phyloP scores from a whole-genome alignment of 1,140 invertebrate species.

The Drosophila murphyi region DNA sequence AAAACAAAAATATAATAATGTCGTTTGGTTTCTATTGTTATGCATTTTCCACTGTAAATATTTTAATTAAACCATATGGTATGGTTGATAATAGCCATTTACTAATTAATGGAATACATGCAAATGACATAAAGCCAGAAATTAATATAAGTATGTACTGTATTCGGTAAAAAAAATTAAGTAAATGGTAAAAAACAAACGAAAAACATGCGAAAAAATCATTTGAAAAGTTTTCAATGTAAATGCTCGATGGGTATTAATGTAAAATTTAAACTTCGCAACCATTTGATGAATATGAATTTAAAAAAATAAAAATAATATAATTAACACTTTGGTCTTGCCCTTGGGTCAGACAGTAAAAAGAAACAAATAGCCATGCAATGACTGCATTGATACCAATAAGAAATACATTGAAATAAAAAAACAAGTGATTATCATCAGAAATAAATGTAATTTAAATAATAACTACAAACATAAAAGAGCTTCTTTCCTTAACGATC shows the following conservation, averaged over 20 bases:
- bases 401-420: constrained; percentile 67
- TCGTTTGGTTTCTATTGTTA: constrained; percentile 69
- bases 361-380: constrained; percentile 46
- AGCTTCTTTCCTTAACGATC: constrained; percentile 4
- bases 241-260: constrained; percentile 64
- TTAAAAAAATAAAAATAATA: constrained; percentile 51
- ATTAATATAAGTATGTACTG: constrained; percentile 61
- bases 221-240: constrained; percentile 71
- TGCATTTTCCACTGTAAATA: constrained; percentile 77
- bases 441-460: constrained; percentile 83
- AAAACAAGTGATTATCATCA: constrained; percentile 79
- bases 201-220: constrained; percentile 36
- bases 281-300: constrained; percentile 79
- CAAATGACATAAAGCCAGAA: constrained; percentile 39
- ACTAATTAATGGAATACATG: constrained; percentile 63
- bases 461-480: constrained; percentile 47
- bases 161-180: constrained; percentile 34
- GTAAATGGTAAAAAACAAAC: constrained; percentile 14
- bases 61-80: constrained; percentile 69
- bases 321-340: constrained; percentile 41
- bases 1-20: constrained; percentile 13
- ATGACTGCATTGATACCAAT: constrained; percentile 49
- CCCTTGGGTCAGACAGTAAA: constrained; percentile 15
- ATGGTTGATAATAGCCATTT: constrained; percentile 54
- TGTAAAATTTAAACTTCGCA: constrained; percentile 71